Evolutionary conservation across 2,888 invertebrate genomes (phyloP), one percentile per base, ranked within the genome.

Genomic region (Drosophila melanosoma): DNA sequence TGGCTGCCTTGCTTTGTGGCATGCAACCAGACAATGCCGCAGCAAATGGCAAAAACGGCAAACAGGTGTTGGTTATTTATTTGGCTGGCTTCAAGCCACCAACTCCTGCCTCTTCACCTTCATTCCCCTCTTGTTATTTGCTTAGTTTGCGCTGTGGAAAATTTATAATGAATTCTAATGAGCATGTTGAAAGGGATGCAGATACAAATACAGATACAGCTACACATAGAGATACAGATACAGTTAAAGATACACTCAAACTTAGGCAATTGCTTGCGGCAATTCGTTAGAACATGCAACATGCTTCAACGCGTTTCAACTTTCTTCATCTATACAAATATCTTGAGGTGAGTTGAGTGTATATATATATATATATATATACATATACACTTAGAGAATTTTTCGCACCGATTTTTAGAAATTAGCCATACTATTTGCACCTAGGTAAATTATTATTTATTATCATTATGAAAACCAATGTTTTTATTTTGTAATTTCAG

Each of bases 121-220:
- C 32, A 10, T 7, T 1, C 12, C 29, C 52, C 33, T 0, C 7
- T 7, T 38, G 1, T 1, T 52, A 6, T 52, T 52, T 52, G 23
- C 54, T 54, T 32, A 29, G 48, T n/a, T 49, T 54, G 52, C 2
- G 3, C n/a, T 48, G 23, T 48, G 56, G 56, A 49, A 69, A 36
- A 59, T 70, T 73, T 75, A 49, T 82, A 87, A 85, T 85, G 76
- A 85, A 87, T 85, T 87, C 79, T 85, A 81, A 85, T 87, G 74
- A 87, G 68, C 53, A 48, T 48, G 63, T 35, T 54, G 73, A 60
- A 76, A 73, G 65, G 67, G 66, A 23, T 35, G n/a, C 51, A 40
- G 48, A 23, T 54, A 53, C 36, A 61, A 38, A 33, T 42, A 65
- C 29, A 61, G 42, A 23, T 42, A 70, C 35, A 33, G 53, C 29